Evolutionary conservation across 2,797 vertebrate species (phyloP).

Genomic region (Diplodus puntazzo): DNA sequence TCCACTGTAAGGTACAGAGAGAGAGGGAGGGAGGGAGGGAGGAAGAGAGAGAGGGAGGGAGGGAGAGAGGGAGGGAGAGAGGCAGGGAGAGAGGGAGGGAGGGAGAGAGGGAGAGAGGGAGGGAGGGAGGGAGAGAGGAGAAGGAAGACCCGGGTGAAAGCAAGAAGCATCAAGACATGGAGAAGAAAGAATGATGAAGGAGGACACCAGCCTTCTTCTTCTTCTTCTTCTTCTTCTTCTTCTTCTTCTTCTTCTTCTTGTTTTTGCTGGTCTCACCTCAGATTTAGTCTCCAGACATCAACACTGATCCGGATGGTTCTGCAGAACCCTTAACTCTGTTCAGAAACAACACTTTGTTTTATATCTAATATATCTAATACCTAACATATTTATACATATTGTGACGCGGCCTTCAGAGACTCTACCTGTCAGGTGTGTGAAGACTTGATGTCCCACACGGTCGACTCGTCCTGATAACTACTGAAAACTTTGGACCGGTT

Average conservation of each 20-base stretch:
- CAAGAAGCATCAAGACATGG: slow-evolving; percentile 2
- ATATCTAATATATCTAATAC: neutral
- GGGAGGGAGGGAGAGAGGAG: neutral
- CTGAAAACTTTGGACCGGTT: no score
- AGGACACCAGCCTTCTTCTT: neutral
- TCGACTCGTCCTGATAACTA: no score
- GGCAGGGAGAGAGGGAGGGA: slow-evolving; percentile 37
- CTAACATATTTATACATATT: no score
- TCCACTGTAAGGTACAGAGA: slow-evolving; percentile 70
- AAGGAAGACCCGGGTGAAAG: slow-evolving; percentile 47
- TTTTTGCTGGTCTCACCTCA: neutral
- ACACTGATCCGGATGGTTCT: neutral
- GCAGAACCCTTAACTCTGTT: neutral
- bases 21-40: slow-evolving; percentile 36
- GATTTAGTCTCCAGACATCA: neutral
- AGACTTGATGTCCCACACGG: no score
- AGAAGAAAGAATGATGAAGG: neutral
- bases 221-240: no score
- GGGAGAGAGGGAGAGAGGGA: slow-evolving; percentile 40
- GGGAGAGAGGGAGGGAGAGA: slow-evolving; percentile 22
- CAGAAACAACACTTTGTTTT: neutral
- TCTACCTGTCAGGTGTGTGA: no score
- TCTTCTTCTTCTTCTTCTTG: no score
- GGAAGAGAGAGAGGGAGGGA: slow-evolving; percentile 54
- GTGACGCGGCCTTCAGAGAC: no score